Base-by-base conservation (phyloP, 2,888 invertebrate species). In the Drosophila mayaguana region DNA sequence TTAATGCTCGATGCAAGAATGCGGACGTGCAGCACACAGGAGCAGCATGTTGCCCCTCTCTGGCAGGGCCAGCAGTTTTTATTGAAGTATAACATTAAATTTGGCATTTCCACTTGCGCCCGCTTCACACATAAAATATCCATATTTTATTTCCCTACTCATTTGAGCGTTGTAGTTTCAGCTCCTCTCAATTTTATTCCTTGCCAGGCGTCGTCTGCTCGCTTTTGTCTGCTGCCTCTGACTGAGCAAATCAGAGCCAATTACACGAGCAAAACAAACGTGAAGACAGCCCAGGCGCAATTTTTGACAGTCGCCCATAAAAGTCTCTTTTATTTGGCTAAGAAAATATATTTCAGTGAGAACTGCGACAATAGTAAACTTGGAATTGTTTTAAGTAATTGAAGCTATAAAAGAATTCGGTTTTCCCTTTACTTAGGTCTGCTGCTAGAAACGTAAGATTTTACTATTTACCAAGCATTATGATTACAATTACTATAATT, bases 61-160 rank as follows among this genome's bases (percentile, higher is more conserved):
- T 63, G 78, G 70, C 75, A 64, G 63, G 64, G 78, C 75, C 70
- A 66, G 55, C 72, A 71, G 74, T 72, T 87, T 87, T 88, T 89
- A 88, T 88, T 87, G 88, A 89, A 84, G 89, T 88, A 81, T 75
- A 90, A 81, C 89, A 90, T 88, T 78, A 83, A 84, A 84, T 90
- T 78, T 90, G 88, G 90, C 89, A 78, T 90, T 75, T 88, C 66
- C 74, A 79, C 74, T 78, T 73, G 64, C 55, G 71, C 74, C 25
- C 72, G 50, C 71, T 76, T 56, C 62, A 60, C 64, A 63, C 74
- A 88, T 88, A 72, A 88, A 87, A 80, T 70, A 67, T 53, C 32
- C 68, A 63, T 75, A 71, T 81, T 70, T 72, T 70, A 73, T 71
- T 57, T 66, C 53, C 48, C 34, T 20, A 53, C 50, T 34, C 46